Evolutionary conservation across 2,888 invertebrate species (phyloP).

Genomic region (Acronicta aceris): DNA sequence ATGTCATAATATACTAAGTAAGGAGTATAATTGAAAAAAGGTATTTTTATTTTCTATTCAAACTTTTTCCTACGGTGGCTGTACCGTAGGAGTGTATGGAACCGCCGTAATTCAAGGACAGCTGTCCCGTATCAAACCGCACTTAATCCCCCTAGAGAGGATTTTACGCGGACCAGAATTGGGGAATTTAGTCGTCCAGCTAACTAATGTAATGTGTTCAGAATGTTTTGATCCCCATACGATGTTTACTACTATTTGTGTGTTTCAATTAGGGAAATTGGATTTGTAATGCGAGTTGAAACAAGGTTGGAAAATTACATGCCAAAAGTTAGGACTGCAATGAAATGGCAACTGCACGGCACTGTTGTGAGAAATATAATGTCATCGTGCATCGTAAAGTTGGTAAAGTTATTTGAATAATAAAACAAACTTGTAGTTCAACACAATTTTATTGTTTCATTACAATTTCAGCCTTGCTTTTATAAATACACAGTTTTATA

Average conservation of each 20-base stretch:
- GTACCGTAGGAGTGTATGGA: constrained; percentile 40
- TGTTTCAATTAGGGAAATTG: constrained; percentile 36
- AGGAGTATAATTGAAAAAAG: constrained; percentile 4
- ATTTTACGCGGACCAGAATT: constrained; percentile 60
- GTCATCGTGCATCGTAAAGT: constrained; percentile 3
- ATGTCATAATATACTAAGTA: too few relatives aligned
- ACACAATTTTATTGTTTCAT: constrained; percentile 89
- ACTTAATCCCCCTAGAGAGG: constrained; percentile 61
- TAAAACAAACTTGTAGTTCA: constrained; percentile 68
- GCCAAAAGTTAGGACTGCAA: constrained; percentile 14
- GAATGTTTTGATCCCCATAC: constrained; percentile 39
- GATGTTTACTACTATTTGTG: constrained; percentile 26
- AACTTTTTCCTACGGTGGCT: constrained; percentile 41
- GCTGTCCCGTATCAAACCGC: constrained; percentile 52
- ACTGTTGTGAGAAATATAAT: constrained; percentile 5
- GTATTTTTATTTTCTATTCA: constrained; percentile 41
- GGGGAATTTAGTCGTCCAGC: constrained; percentile 57
- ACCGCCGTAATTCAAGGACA: constrained; percentile 57
- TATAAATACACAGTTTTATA: constrained; percentile 85
- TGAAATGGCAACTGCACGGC: background rate
- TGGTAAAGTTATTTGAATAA: constrained; percentile 27
- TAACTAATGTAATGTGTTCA: constrained; percentile 54
- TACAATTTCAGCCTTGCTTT: constrained; percentile 89
- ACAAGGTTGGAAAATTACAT: constrained; percentile 8
- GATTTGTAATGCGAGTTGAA: constrained; percentile 11